A percentile compares a stretch with the other conserved stretches of the same genome.
Conservation (phyloP, 2,888 invertebrate species). For the Volucella zonaria region DNA sequence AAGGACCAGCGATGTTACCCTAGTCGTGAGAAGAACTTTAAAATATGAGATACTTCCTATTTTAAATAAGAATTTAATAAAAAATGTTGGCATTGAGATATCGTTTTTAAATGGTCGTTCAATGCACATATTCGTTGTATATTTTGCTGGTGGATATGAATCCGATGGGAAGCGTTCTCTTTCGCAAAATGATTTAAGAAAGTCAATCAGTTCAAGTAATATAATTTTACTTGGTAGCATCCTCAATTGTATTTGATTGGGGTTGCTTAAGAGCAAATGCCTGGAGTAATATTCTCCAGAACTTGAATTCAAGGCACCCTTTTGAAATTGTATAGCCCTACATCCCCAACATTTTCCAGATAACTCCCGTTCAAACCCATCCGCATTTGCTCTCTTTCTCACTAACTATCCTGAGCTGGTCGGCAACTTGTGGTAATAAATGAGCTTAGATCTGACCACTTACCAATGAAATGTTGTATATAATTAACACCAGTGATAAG, state of each 20-base stretch:
- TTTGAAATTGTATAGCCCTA: constrained; percentile 23
- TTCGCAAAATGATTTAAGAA: constrained; percentile 43
- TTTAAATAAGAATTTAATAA: constrained; percentile 30
- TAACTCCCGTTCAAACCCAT: not conserved
- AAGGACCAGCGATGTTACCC: constrained; percentile 36
- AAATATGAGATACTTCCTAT: constrained; percentile 9
- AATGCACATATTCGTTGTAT: constrained; percentile 30
- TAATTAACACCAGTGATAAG: not conserved
- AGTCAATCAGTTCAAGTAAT: constrained; percentile 21
- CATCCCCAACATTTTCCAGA: too few species aligned
- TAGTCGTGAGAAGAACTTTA: constrained; percentile 28
- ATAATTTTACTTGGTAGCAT: constrained; percentile 29
- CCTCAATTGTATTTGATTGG: constrained; percentile 30
- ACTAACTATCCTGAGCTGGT: constrained; percentile 33
- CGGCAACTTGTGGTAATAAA: constrained; percentile 28
- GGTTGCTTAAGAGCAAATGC: constrained; percentile 41
- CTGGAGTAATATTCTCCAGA: constrained; percentile 35
- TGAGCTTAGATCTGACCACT: constrained; percentile 28
- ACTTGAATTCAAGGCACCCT: constrained; percentile 16
- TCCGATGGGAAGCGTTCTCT: not conserved
- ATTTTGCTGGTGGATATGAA: constrained; percentile 37
- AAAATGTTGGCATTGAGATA: constrained; percentile 41
- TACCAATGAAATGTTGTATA: not conserved
- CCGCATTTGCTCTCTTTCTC: constrained; percentile 26
- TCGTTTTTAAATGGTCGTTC: constrained; percentile 7